Evolutionary conservation across 2,113 vertebrate genomes (phyloP), one percentile per base, ranked within the genome.

Genomic region (Lasiurus cinereus): DNA sequence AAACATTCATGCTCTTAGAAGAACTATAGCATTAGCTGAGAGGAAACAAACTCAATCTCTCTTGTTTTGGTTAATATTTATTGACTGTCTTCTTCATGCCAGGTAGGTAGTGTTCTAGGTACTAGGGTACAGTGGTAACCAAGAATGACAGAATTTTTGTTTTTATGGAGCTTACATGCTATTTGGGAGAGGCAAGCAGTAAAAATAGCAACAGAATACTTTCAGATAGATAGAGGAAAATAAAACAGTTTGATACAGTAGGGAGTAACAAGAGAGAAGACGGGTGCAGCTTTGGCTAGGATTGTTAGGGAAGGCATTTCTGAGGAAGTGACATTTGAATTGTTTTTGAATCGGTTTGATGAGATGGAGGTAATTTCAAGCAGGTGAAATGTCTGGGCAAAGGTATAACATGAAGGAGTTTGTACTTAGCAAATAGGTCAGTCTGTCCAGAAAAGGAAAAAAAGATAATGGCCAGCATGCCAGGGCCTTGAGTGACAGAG

Each of bases 351-450:
- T 66, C 78, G 76, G 83, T 70, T 84, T 91, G 56, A 64, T 46
- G 14, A 95, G 43, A 3, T 64, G 7, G 62, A 89, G 29, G 64
- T 78, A 16, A 70, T 94, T 93, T 15, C 10, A 72, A 50, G 62
- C 80, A 70, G 66, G 43, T 21, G 19, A 87, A 59, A 16, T 95
- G 29, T 90, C 76, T 59, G 54, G 73, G 64, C 62, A 96, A 48
- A 90, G 82, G 52, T 90, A n/a, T 43, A 84, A 82, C 43, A 33
- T 72, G 77, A 96, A 91, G 79, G 54, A 82, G 22, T 82, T 92
- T 92, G 59, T 95, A 15, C 59, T 85, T 18, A 48, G 78, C 89
- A 83, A 96, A 69, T 88, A 82, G 66, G 83, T 70, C 9, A 80
- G 15, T 50, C 31, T 95, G 50, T 67, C 56, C 24, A 27, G 50